phyloP scores from a whole-genome alignment of 2,888 invertebrate genomes.

The Cylloceria caligata region DNA sequence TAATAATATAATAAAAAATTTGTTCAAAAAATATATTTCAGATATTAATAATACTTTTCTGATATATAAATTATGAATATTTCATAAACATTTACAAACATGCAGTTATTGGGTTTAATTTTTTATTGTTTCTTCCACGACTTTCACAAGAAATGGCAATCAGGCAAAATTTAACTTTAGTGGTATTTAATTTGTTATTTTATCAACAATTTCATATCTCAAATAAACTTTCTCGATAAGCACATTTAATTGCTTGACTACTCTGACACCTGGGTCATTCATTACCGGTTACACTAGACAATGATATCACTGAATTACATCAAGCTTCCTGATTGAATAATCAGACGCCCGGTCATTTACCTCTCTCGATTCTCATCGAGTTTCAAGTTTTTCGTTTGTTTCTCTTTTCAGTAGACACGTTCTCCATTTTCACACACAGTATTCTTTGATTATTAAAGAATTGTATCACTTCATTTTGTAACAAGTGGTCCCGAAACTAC shows the following conservation, averaged over 20 bases:
- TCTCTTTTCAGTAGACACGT: not conserved
- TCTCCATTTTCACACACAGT: too few species aligned
- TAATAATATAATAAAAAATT: constrained; percentile 9
- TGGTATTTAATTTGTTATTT: not conserved
- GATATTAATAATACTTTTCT: too few species aligned
- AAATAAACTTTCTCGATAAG: constrained; percentile 16
- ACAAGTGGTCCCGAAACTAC: not conserved
- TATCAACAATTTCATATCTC: not conserved
- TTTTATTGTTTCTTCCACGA: too few species aligned
- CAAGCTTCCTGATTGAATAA: constrained; percentile 7
- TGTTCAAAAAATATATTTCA: not conserved
- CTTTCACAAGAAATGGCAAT: too few species aligned
- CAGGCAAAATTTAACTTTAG: not conserved
- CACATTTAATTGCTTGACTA: not conserved
- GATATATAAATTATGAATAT: too few species aligned
- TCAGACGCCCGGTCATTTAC: not conserved
- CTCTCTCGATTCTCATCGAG: not conserved
- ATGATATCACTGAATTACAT: constrained; percentile 19
- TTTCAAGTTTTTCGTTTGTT: not conserved
- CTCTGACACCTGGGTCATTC: not conserved
- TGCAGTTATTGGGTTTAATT: too few species aligned
- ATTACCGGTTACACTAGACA: not conserved
- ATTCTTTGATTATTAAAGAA: too few species aligned
- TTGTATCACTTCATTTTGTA: not conserved
- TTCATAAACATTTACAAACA: too few species aligned